phyloP scores from a whole-genome alignment of 2,888 invertebrate species.

The Drosophila nr. perissopoda region DNA sequence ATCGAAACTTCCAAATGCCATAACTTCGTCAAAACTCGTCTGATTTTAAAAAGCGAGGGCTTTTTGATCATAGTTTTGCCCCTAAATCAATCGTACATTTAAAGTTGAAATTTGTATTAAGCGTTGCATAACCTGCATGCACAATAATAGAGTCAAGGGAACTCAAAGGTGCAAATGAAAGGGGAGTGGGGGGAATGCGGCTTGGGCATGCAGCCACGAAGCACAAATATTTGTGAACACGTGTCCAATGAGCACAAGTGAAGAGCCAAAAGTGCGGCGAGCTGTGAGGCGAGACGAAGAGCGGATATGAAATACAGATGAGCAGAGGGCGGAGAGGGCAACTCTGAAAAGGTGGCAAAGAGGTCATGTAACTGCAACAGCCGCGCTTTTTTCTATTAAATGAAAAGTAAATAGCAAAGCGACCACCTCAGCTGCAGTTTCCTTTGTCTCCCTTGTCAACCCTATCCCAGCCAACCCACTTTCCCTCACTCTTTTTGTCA shows the following conservation, averaged over 20 bases:
- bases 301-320: neutral
- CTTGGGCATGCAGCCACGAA: constrained; percentile 72
- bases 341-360: neutral
- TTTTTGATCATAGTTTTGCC: too few species aligned
- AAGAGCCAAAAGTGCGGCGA: constrained; percentile 49
- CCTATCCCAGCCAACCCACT: neutral
- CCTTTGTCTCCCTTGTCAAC: neutral
- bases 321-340: neutral
- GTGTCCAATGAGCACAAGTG: constrained; percentile 76
- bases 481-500: constrained; percentile 33
- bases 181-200: constrained; percentile 1
- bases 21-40: too few species aligned
- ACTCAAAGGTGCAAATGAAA: constrained; percentile 39
- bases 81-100: too few species aligned
- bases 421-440: constrained; percentile 33
- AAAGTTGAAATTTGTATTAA: too few species aligned
- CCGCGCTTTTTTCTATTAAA: constrained; percentile 66
- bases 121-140: constrained; percentile 9
- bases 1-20: too few species aligned
- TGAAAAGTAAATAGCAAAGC: constrained; percentile 73
- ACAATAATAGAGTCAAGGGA: constrained; percentile 22
- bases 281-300: neutral
- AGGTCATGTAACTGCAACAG: constrained; percentile 41
- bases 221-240: constrained; percentile 78
- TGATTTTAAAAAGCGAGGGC: too few species aligned